Evolutionary conservation across 2,113 vertebrate species (phyloP).

Genomic region (Pundamilia nyererei): DNA sequence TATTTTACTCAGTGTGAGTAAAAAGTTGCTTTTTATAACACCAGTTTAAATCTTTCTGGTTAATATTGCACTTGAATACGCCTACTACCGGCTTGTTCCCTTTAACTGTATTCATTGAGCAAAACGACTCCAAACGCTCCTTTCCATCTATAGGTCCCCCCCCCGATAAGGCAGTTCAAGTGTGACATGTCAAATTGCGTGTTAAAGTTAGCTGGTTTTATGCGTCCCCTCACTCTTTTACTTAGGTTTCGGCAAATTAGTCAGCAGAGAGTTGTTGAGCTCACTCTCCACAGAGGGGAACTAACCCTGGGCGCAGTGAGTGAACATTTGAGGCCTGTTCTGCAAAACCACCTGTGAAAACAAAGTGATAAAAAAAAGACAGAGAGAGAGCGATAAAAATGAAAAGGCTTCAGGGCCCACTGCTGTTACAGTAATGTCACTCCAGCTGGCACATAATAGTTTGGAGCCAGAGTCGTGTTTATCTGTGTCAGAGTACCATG

Average conservation of each 20-base stretch:
- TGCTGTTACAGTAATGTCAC: neutral
- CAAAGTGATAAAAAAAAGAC: neutral
- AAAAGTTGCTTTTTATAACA: neutral
- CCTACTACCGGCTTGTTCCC: neutral
- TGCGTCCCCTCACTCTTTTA: neutral
- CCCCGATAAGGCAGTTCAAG: neutral
- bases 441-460: neutral
- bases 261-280: neutral
- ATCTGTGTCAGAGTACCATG: neutral
- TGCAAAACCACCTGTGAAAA: slow-evolving; percentile 57
- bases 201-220: neutral
- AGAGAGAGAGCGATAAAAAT: neutral
- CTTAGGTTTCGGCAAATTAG: neutral
- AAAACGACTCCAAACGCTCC: neutral
- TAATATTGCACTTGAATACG: neutral
- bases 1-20: neutral
- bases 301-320: neutral
- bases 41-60: neutral
- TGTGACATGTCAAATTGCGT: neutral
- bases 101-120: neutral
- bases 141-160: neutral
- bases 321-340: neutral
- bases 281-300: neutral
- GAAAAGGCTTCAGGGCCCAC: neutral
- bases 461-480: slow-evolving; percentile 26